Conservation (phyloP, 2,888 invertebrate species). For the Mesochorus sp. region DNA sequence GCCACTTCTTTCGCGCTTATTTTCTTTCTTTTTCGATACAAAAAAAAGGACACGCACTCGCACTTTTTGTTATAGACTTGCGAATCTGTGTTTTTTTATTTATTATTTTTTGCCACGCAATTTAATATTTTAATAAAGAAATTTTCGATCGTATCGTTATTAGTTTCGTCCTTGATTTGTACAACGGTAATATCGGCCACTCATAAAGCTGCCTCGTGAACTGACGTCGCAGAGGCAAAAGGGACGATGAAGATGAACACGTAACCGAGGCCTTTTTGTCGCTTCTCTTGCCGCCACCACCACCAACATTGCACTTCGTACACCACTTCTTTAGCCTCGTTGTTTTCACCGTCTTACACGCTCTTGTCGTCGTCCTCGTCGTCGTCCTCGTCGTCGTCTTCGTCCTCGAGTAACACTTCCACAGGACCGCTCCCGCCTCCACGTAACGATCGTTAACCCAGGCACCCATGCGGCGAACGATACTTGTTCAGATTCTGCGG, state of each 20-base stretch:
- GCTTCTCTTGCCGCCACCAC: background rate
- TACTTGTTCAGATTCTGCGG: conserved; percentile 75
- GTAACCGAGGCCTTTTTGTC: conserved; percentile 50
- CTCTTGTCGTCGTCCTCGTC: conserved; percentile 61
- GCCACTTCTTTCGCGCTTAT: background rate
- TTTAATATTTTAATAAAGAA: conserved; percentile 31
- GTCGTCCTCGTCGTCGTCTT: conserved; percentile 59
- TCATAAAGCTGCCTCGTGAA: conserved; percentile 78
- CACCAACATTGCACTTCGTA: conserved; percentile 56
- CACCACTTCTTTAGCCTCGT: conserved; percentile 53
- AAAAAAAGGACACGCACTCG: background rate
- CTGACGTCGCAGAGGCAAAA: conserved; percentile 76
- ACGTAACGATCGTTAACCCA: conserved; percentile 79
- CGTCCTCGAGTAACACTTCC: conserved; percentile 63
- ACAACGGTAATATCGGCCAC: conserved; percentile 78
- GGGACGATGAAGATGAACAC: conserved; percentile 60
- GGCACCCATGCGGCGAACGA: conserved; percentile 82
- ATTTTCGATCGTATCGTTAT: conserved; percentile 23
- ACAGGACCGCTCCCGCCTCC: conserved; percentile 78
- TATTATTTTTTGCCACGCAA: background rate
- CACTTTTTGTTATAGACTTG: background rate
- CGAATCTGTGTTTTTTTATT: background rate
- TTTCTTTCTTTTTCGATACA: background rate
- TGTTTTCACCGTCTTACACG: conserved; percentile 53
- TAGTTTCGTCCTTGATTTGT: conserved; percentile 80